Evolutionary conservation across 2,113 vertebrate genomes (phyloP).

Genomic region (Serinus canaria): DNA sequence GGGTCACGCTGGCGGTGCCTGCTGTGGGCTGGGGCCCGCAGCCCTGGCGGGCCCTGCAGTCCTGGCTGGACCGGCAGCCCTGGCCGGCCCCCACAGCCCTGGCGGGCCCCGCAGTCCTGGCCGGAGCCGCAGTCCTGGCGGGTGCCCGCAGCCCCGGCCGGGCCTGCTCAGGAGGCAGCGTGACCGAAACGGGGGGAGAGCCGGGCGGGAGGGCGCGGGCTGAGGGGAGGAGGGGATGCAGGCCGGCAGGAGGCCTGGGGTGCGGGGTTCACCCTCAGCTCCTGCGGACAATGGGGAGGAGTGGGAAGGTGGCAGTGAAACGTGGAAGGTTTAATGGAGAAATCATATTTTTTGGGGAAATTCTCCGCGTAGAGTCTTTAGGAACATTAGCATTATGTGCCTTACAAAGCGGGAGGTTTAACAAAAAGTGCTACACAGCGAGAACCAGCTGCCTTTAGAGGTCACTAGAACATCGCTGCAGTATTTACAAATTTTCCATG

Average conservation of each 20-base stretch:
- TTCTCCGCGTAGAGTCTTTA: not conserved
- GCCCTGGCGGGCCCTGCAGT: not conserved
- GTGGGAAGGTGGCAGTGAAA: not conserved
- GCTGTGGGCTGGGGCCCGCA: not conserved
- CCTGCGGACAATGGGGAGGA: not conserved
- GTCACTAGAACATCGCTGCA: slow-evolving; percentile 93
- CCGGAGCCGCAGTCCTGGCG: no score
- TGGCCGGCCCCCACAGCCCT: no score
- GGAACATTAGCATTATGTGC: not conserved
- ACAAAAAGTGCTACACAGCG: slow-evolving; percentile 33
- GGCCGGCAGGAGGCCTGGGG: not conserved
- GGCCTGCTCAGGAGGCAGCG: not conserved
- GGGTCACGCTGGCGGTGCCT: not conserved
- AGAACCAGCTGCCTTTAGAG: slow-evolving; percentile 88
- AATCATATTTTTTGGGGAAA: not conserved
- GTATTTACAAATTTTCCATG: slow-evolving; percentile 73
- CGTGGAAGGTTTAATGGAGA: not conserved
- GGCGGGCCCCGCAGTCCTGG: no score
- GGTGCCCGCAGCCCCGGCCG: not conserved
- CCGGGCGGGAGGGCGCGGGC: not conserved
- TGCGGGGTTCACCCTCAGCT: not conserved
- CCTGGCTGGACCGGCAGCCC: no score
- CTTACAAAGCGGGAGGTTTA: slow-evolving; percentile 30
- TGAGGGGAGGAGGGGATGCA: not conserved
- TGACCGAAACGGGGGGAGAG: not conserved